Conservation (phyloP, 2,113 vertebrate species). For the Poecilia latipinna region DNA sequence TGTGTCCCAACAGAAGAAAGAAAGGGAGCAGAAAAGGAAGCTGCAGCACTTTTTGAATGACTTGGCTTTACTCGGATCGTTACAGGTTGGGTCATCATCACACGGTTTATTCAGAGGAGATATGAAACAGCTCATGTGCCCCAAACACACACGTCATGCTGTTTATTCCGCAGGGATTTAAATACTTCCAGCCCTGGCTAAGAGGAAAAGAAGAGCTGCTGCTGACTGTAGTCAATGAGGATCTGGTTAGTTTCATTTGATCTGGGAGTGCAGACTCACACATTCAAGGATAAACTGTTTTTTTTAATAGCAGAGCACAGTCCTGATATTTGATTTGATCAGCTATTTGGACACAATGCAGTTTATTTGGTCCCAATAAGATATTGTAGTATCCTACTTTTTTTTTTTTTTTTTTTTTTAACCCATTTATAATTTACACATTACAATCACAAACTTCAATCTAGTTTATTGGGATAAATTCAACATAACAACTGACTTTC, state of each 20-base stretch:
- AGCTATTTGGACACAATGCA: not conserved
- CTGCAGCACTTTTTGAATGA: constrained; percentile 78
- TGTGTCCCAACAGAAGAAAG: constrained; percentile 60
- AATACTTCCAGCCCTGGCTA: constrained; percentile 85
- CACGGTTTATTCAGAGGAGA: not conserved
- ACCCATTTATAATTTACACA: too few relatives aligned
- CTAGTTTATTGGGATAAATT: too few relatives aligned
- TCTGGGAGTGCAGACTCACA: not conserved
- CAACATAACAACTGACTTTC: too few relatives aligned
- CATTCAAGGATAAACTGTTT: not conserved
- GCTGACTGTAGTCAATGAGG: constrained; percentile 83
- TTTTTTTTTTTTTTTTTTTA: too few relatives aligned
- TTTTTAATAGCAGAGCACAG: not conserved
- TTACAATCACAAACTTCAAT: too few relatives aligned
- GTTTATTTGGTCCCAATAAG: not conserved
- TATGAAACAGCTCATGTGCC: not conserved
- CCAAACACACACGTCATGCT: not conserved
- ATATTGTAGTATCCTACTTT: too few relatives aligned
- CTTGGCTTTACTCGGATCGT: constrained; percentile 78
- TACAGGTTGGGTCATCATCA: constrained; percentile 68
- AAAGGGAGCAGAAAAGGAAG: constrained; percentile 75
- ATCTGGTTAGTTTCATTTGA: constrained; percentile 69
- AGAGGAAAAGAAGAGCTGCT: constrained; percentile 84
- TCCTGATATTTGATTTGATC: not conserved
- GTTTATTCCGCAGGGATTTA: constrained; percentile 76